Evolutionary conservation across 2,797 vertebrate genomes (phyloP).

Genomic region (Denticeps clupeoides): DNA sequence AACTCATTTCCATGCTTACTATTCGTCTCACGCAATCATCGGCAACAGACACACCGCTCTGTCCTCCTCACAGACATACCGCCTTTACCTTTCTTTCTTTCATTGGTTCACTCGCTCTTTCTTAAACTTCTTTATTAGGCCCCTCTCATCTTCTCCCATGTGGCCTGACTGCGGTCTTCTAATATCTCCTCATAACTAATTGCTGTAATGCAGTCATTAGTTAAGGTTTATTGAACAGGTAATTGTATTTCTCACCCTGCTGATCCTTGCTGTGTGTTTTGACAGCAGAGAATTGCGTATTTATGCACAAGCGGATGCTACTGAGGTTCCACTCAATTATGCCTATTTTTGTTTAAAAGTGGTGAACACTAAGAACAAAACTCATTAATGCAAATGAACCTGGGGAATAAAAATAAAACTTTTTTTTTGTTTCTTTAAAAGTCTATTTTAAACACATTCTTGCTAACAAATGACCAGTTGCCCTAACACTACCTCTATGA

Average conservation of each 20-base stretch:
- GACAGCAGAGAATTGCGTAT: background rate
- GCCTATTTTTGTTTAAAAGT: too few relatives aligned
- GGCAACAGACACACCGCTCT: constrained; percentile 6
- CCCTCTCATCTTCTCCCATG: constrained; percentile 42
- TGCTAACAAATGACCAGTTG: too few relatives aligned
- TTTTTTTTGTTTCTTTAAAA: too few relatives aligned
- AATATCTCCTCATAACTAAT: constrained; percentile 59
- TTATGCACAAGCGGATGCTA: background rate
- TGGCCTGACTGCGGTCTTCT: constrained; percentile 54
- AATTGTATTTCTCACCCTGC: constrained; percentile 50
- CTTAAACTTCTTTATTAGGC: constrained; percentile 17
- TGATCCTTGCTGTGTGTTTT: constrained; percentile 2
- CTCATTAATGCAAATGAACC: too few relatives aligned
- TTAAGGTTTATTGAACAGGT: constrained; percentile 61
- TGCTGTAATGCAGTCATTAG: constrained; percentile 65
- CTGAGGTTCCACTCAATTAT: too few relatives aligned
- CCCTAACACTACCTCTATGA: too few relatives aligned
- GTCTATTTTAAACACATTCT: too few relatives aligned
- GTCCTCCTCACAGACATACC: background rate
- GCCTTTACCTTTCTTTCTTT: background rate
- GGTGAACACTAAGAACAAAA: too few relatives aligned
- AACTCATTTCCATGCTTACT: constrained; percentile 13
- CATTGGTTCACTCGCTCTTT: constrained; percentile 13
- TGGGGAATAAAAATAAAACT: too few relatives aligned
- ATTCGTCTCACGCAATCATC: constrained; percentile 14